These are phyloP conservation scores for Cirrhinus molitorella DNA, from an alignment of 2,797 vertebrate genomes.

Conservation along the genomic window DNA sequence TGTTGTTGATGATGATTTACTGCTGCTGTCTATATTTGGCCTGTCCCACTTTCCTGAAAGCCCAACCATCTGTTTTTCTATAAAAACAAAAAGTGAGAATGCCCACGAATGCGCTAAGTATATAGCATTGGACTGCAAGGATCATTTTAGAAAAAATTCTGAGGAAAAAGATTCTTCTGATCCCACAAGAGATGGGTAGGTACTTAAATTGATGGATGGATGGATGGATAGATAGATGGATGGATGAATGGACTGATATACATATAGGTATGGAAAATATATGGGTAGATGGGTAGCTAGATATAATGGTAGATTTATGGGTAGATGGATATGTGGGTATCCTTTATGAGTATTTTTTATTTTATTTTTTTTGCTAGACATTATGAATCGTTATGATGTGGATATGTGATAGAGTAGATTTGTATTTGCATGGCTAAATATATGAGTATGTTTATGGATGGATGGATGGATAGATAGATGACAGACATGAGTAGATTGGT, in stretches of 20 bases:
- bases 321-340: too few species aligned
- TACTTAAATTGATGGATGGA: not conserved
- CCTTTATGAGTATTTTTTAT: too few species aligned
- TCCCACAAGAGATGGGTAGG: not conserved
- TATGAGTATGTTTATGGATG: not conserved
- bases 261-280: not conserved
- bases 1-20: constrained; percentile 35
- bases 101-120: constrained; percentile 11
- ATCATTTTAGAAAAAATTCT: not conserved
- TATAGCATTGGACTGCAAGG: constrained; percentile 8
- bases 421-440: too few species aligned
- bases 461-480: not conserved
- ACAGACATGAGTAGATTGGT: too few species aligned
- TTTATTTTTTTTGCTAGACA: too few species aligned
- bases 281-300: not conserved
- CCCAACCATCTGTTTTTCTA: constrained; percentile 42
- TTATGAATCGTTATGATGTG: too few species aligned
- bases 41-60: constrained; percentile 39
- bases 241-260: not conserved
- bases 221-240: not conserved
- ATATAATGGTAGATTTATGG: not conserved
- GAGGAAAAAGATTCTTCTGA: not conserved
- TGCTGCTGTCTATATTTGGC: constrained; percentile 35
- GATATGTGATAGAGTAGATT: not conserved
- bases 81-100: constrained; percentile 29